A percentile compares a stretch with the other conserved stretches of the same genome.
Conservation (phyloP, 2,888 invertebrate species). For the Cryptosula pallasiana region DNA sequence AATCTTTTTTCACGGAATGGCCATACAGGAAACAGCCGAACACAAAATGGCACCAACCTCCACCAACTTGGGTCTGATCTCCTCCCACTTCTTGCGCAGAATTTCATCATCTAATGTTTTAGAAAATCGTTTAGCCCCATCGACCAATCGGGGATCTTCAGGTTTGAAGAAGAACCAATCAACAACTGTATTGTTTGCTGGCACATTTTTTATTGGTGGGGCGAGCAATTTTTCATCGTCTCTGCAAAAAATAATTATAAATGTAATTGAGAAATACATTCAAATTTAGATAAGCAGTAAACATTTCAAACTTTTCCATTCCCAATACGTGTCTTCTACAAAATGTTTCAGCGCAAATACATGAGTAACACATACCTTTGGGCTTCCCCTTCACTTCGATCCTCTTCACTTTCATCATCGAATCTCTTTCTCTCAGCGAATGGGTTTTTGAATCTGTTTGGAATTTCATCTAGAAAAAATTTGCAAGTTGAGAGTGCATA, state of each 20-base stretch:
- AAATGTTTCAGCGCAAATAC: too few relatives aligned
- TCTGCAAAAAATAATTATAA: too few relatives aligned
- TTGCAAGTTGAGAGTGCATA: too few relatives aligned
- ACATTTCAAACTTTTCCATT: too few relatives aligned
- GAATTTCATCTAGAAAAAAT: not conserved
- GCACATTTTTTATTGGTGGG: not conserved
- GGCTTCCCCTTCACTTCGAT: not conserved
- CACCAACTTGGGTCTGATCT: not conserved
- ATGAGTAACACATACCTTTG: too few relatives aligned
- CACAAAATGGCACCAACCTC: not conserved
- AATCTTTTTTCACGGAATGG: too few relatives aligned
- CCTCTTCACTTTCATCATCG: constrained; percentile 7
- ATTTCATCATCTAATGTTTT: not conserved
- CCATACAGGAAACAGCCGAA: not conserved
- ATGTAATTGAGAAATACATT: too few relatives aligned
- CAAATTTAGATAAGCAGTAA: too few relatives aligned
- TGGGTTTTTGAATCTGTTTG: not conserved
- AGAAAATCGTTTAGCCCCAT: constrained; percentile 17
- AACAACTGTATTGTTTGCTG: constrained; percentile 1
- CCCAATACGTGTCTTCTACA: too few relatives aligned
- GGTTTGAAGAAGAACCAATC: constrained; percentile 21
- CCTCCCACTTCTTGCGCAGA: constrained; percentile 13
- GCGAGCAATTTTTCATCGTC: not conserved
- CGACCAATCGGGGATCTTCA: not conserved
- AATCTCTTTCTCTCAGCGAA: not conserved